Conservation (phyloP, 1,140 invertebrate species). For the Drosophila miranda region DNA sequence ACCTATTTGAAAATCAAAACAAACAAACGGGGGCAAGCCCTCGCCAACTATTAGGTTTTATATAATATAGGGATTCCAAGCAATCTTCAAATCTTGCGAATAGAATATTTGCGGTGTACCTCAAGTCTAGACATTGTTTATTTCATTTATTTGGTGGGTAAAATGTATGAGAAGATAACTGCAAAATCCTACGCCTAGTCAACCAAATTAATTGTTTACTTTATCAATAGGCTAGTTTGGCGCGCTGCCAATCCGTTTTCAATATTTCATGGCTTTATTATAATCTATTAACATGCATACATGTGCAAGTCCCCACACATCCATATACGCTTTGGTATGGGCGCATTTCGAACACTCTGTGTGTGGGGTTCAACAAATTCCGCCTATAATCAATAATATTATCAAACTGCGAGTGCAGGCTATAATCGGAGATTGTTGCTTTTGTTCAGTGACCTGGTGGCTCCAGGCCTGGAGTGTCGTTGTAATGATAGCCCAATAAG, state of each 20-base stretch:
- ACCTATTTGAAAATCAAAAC: too few species aligned
- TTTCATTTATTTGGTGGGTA: too few species aligned
- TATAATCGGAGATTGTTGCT: background rate
- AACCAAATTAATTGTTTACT: too few species aligned
- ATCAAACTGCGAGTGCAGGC: conserved; percentile 11
- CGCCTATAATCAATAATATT: conserved; percentile 16
- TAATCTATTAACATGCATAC: background rate
- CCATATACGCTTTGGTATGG: background rate
- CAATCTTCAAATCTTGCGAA: background rate
- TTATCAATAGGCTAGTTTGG: background rate
- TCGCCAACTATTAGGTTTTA: too few species aligned
- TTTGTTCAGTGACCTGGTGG: too few species aligned
- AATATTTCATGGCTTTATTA: background rate
- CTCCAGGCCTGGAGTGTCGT: too few species aligned
- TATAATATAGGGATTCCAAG: too few species aligned
- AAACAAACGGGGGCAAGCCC: too few species aligned
- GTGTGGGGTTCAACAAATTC: conserved; percentile 10
- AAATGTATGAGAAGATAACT: background rate
- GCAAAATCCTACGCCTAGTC: too few species aligned
- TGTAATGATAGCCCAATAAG: too few species aligned
- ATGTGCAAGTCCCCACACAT: too few species aligned
- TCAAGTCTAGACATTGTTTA: conserved; percentile 44
- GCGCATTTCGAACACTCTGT: background rate
- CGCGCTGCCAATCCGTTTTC: background rate
- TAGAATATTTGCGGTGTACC: conserved; percentile 1